These are phyloP conservation scores for Tyto alba DNA, from an alignment of 2,113 vertebrate species.

Conservation along the genomic window DNA sequence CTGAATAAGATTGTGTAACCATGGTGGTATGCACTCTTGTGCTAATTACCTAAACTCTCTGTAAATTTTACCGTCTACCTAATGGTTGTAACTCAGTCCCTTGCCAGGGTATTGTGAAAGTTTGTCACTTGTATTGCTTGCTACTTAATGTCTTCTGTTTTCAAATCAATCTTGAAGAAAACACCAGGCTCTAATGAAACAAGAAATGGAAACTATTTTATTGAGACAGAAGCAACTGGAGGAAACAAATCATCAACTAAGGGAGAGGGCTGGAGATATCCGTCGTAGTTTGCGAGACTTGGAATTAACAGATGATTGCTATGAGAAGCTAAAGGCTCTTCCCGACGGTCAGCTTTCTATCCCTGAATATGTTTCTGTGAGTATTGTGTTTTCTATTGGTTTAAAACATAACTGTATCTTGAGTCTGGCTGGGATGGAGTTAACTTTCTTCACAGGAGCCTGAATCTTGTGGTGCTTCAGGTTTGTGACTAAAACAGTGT, in stretches of 20 bases:
- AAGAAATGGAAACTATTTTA: slow-evolving; percentile 93
- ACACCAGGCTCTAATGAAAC: slow-evolving; percentile 88
- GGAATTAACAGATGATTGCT: slow-evolving; percentile 84
- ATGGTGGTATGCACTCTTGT: background rate
- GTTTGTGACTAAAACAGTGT: background rate
- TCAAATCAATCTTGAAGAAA: slow-evolving; percentile 74
- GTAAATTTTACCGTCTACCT: background rate
- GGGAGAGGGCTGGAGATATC: slow-evolving; percentile 87
- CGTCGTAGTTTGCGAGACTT: slow-evolving; percentile 84
- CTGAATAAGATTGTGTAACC: background rate
- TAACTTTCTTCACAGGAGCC: background rate
- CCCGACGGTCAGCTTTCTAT: slow-evolving; percentile 91
- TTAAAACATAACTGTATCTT: background rate
- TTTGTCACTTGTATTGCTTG: background rate
- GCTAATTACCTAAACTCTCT: background rate
- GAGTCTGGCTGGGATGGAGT: background rate
- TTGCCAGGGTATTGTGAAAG: background rate
- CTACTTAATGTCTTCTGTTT: background rate
- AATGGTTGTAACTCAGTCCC: background rate
- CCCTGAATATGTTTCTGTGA: slow-evolving; percentile 92
- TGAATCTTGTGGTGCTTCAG: background rate
- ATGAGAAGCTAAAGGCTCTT: slow-evolving; percentile 79
- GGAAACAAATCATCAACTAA: slow-evolving; percentile 87
- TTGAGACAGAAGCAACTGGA: slow-evolving; percentile 91
- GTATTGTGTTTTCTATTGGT: slow-evolving; percentile 8